Evolutionary conservation across 2,797 vertebrate species (phyloP).

Genomic region (Danio albolineatus): DNA sequence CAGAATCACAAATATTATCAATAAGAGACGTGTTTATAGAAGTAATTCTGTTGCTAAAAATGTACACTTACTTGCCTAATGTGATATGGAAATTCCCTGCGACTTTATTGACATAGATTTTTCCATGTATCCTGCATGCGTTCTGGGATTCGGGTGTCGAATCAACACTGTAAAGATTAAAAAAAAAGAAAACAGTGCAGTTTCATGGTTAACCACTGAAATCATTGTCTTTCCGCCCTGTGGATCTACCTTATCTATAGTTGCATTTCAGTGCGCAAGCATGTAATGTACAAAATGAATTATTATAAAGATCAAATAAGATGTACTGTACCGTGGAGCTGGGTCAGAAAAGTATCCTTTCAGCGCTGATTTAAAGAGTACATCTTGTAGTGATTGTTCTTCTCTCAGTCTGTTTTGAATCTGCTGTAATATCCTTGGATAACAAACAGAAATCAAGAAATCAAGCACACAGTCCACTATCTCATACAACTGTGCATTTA

Average conservation of each 20-base stretch:
- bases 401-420: slow-evolving; percentile 89
- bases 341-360: slow-evolving; percentile 82
- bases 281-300: background rate
- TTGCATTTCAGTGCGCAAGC: background rate
- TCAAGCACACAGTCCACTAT: background rate
- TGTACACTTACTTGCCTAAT: slow-evolving; percentile 92
- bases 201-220: background rate
- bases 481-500: background rate
- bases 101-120: slow-evolving; percentile 95
- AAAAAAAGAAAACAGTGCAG: background rate
- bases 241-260: background rate
- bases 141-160: slow-evolving; percentile 74
- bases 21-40: background rate
- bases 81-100: slow-evolving; percentile 98
- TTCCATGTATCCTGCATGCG: slow-evolving; percentile 92
- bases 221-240: background rate
- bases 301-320: background rate
- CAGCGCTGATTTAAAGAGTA: slow-evolving; percentile 91
- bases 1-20: background rate
- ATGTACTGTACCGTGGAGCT: slow-evolving; percentile 67
- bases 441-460: slow-evolving; percentile 4
- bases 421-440: slow-evolving; percentile 85
- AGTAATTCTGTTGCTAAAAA: background rate
- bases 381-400: slow-evolving; percentile 92
- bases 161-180: slow-evolving; percentile 79